phyloP scores from a whole-genome alignment of 1,140 invertebrate genomes.

The Caerostris darwini region DNA sequence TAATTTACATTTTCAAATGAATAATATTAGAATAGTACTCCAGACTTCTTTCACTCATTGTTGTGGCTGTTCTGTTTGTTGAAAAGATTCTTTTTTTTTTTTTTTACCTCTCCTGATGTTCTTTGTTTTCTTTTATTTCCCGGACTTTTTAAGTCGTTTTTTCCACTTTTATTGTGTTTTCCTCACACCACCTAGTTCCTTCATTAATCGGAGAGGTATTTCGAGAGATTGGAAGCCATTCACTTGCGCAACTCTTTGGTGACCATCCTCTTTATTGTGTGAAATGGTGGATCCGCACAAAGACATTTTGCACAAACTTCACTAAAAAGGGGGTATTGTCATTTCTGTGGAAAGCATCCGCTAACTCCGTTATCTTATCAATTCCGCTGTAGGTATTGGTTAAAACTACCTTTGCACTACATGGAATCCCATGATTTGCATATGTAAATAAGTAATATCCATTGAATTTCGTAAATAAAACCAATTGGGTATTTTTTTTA shows the following conservation, averaged over 20 bases:
- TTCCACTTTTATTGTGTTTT: neutral
- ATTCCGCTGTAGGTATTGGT: neutral
- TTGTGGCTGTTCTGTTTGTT: conserved; percentile 38
- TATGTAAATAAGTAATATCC: conserved; percentile 10
- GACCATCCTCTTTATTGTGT: neutral
- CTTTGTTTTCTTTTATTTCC: neutral
- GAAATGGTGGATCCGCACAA: neutral
- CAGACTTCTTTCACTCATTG: neutral
- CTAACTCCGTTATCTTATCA: neutral
- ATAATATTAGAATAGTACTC: no score
- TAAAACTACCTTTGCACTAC: neutral
- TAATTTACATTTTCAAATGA: no score
- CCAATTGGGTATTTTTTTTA: no score
- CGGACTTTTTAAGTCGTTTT: neutral
- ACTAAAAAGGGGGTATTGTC: neutral
- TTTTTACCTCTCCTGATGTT: no score
- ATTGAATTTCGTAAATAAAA: no score
- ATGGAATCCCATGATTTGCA: neutral
- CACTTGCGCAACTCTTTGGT: neutral
- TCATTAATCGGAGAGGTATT: conserved; percentile 53
- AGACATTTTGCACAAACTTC: neutral
- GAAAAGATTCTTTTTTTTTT: neutral
- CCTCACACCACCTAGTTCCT: neutral
- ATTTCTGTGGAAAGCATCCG: neutral
- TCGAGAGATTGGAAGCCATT: neutral